Evolutionary conservation across 1,140 invertebrate species (phyloP), one percentile per base, ranked within the genome.

Genomic region (Drosophila truncata): DNA sequence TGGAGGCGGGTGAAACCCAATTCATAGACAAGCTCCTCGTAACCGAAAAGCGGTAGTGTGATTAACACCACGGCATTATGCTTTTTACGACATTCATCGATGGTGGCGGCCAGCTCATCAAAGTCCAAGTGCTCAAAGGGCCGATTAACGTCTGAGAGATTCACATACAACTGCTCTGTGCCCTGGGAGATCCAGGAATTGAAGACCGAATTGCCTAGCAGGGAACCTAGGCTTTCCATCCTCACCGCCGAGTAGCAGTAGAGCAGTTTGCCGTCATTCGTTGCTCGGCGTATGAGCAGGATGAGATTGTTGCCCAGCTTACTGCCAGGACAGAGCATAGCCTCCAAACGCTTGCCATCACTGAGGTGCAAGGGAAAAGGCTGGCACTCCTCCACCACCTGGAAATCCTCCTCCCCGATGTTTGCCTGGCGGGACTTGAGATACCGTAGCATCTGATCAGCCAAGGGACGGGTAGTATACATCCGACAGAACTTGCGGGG

Each of bases 161-260:
- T 88, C 3, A 88, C 29, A 16, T 57, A 81, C n/a, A 88, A 55
- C 3, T 52, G 20, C 6, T 88, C 84, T 2, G 80, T 78, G 3
- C 85, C 85, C 16, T 55, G 27, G 1, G 47, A 42, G 13, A 88
- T 90, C 84, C 84, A 88, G 2, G 72, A 54, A 25, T 67, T 67
- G 20, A 64, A 88, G 2, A 16, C 25, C 0, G n/a, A 2, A 39
- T 90, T 80, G 20, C 47, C 50, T 23, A 88, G 69, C 27, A 90
- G 41, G 4, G 16, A 23, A 8, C 73, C 59, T 11, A 88, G 54
- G 49, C 69, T 75, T 6, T 90, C 85, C 55, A 88, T 59, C 33
- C 66, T 86, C 16, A 78, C 59, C 2, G 80, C 72, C 20, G 84
- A 88, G 46, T 88, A 88, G 37, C 65, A 88, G 37, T 71, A 88